A percentile compares a stretch with the other conserved stretches of the same genome.
These are phyloP conservation scores for Protobothrops flavoviridis DNA, from an alignment of 2,113 vertebrate species.

Conservation along the genomic window DNA sequence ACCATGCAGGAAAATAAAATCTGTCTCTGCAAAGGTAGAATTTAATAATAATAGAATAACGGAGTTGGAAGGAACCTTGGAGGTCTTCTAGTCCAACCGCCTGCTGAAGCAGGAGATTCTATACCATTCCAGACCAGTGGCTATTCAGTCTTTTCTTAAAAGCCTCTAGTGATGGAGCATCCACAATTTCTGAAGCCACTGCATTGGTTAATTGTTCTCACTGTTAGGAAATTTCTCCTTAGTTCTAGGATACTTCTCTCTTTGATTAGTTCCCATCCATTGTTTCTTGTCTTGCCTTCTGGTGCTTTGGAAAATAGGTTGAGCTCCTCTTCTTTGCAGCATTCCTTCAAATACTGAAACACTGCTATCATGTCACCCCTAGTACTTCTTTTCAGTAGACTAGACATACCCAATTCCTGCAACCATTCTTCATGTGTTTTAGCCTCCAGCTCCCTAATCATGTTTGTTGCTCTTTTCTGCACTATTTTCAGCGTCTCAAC, in stretches of 20 bases:
- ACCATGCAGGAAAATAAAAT: background rate
- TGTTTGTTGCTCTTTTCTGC: background rate
- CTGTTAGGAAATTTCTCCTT: background rate
- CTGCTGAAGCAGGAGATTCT: background rate
- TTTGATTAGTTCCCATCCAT: background rate
- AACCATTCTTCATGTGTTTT: background rate
- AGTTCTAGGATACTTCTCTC: background rate
- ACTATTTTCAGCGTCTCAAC: background rate
- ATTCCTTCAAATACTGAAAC: too few relatives aligned
- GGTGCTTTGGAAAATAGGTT: background rate
- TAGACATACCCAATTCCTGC: background rate
- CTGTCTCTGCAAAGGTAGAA: background rate
- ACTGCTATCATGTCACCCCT: too few relatives aligned
- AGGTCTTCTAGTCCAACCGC: background rate
- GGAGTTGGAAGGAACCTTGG: background rate
- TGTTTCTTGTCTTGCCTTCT: background rate
- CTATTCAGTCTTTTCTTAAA: background rate
- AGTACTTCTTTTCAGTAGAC: too few relatives aligned
- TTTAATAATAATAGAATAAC: background rate
- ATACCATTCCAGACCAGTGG: background rate
- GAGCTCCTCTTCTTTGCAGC: too few relatives aligned
- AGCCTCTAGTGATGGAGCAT: too few relatives aligned
- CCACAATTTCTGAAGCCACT: too few relatives aligned
- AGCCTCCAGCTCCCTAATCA: background rate
- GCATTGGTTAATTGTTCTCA: too few relatives aligned